Conservation (phyloP, 2,797 vertebrate species). For the Sebastes trivittatus region DNA sequence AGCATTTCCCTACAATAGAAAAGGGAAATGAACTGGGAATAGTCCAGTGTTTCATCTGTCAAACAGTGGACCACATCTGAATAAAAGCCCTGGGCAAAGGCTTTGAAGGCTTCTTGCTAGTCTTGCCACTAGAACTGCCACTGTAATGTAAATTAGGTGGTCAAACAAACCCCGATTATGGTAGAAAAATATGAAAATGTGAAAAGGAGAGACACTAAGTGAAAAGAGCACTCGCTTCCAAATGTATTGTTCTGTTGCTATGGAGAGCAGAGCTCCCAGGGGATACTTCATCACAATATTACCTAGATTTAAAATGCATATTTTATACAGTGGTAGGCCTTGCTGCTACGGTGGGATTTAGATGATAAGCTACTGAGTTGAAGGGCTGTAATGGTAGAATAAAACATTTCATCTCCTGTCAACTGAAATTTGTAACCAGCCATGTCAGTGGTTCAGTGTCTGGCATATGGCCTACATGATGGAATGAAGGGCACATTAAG, state of each 20-base stretch:
- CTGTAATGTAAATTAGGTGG: slow-evolving; percentile 61
- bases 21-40: slow-evolving; percentile 38
- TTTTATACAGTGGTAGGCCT: slow-evolving; percentile 16
- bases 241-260: slow-evolving; percentile 24
- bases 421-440: not conserved
- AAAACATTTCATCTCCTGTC: slow-evolving; percentile 23
- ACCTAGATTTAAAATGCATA: slow-evolving; percentile 25
- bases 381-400: slow-evolving; percentile 11
- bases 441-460: not conserved
- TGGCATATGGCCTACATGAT: not conserved
- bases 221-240: slow-evolving; percentile 13
- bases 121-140: slow-evolving; percentile 45
- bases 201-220: slow-evolving; percentile 25
- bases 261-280: not conserved
- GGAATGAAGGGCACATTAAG: not conserved
- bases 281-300: slow-evolving; percentile 11
- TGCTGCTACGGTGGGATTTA: not conserved
- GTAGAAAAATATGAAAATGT: slow-evolving; percentile 52
- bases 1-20: slow-evolving; percentile 47
- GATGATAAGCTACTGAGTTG: slow-evolving; percentile 7
- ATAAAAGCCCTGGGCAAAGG: slow-evolving; percentile 26
- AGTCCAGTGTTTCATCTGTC: slow-evolving; percentile 57
- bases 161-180: slow-evolving; percentile 16
- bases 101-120: slow-evolving; percentile 58
- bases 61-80: slow-evolving; percentile 53